Conservation (phyloP, 2,797 vertebrate species). For the Chaenodraco wilsoni region DNA sequence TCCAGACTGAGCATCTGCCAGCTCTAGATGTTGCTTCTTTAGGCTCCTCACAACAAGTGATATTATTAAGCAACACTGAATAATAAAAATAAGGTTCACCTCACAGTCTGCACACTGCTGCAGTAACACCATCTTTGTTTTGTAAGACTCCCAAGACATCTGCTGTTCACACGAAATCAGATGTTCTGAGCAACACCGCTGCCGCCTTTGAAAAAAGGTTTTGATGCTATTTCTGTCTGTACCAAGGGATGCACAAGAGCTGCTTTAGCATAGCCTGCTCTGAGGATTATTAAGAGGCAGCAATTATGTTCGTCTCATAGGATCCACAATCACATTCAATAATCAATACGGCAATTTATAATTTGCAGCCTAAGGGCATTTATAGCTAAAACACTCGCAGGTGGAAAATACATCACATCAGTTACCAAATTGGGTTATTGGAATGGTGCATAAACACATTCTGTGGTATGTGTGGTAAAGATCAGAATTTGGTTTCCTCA, state of each 20-base stretch:
- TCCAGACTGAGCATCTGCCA: conserved; percentile 57
- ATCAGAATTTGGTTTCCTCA: conserved; percentile 18
- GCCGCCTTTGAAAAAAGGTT: conserved; percentile 32
- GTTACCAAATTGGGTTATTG: not conserved
- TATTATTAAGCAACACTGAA: conserved; percentile 65
- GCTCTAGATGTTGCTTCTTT: conserved; percentile 44
- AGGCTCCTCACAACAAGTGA: conserved; percentile 47
- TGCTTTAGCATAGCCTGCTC: conserved; percentile 6
- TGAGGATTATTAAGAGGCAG: conserved; percentile 10
- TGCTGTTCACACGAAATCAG: conserved; percentile 64
- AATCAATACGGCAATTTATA: not conserved
- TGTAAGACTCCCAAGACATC: conserved; percentile 54
- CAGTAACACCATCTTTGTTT: conserved; percentile 56
- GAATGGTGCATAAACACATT: conserved; percentile 11
- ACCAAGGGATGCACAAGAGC: conserved; percentile 11
- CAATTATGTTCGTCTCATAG: not conserved
- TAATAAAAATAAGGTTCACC: conserved; percentile 50
- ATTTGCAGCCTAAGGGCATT: conserved; percentile 4
- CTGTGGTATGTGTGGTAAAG: conserved; percentile 15
- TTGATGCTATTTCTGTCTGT: conserved; percentile 38
- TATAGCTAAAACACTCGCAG: too few species aligned
- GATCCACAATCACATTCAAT: not conserved
- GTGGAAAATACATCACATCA: conserved; percentile 7
- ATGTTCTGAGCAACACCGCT: conserved; percentile 48
- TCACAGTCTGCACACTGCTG: conserved; percentile 40